Conservation (phyloP, 2,113 vertebrate genomes). For the Archilochus colubris region DNA sequence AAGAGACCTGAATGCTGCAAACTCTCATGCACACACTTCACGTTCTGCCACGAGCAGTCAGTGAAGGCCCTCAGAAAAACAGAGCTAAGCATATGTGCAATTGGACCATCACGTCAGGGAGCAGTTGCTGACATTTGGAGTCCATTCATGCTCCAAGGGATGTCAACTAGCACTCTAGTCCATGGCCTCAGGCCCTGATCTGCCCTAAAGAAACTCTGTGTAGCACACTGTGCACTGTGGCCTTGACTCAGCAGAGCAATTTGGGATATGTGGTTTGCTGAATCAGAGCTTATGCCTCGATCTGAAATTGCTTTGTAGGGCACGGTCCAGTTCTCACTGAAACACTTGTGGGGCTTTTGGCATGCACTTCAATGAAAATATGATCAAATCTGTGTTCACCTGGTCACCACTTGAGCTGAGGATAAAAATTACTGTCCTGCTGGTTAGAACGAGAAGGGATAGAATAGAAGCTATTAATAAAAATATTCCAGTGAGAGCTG, state of each 20-base stretch:
- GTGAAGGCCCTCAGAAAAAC: neutral
- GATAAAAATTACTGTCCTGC: neutral
- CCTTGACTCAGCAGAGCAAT: conserved; percentile 21
- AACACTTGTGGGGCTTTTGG: neutral
- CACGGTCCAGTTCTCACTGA: neutral
- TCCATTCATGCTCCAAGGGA: neutral
- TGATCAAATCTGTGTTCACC: neutral
- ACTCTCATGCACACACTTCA: neutral
- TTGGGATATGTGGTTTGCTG: neutral
- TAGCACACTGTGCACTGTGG: neutral
- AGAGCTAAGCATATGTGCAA: neutral
- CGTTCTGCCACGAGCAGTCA: neutral
- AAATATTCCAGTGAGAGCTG: neutral
- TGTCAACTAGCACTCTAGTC: neutral
- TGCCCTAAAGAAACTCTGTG: neutral
- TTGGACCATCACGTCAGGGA: neutral
- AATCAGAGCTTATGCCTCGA: neutral
- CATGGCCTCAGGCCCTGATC: neutral
- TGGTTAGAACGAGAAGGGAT: neutral
- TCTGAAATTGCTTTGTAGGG: neutral
- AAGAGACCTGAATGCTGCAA: fast-evolving
- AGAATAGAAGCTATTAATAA: neutral
- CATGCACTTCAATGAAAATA: neutral
- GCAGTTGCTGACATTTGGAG: neutral
- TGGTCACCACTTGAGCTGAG: neutral